A percentile compares a stretch with the other conserved stretches of the same genome.
Evolutionary conservation across 2,888 invertebrate genomes (phyloP).

Genomic region (Lypha dubia): DNA sequence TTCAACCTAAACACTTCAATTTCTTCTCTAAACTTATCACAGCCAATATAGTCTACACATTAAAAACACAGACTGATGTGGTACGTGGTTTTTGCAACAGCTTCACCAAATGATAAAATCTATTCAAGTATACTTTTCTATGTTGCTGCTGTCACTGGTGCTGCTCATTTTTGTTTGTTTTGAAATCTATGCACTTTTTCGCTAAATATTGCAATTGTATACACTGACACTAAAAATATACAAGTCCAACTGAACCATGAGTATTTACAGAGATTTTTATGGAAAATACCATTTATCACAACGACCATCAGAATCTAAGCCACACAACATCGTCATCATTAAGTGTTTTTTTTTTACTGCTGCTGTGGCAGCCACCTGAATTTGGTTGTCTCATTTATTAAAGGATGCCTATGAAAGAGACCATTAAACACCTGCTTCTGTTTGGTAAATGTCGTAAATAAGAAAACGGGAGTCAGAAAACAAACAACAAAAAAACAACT

Average conservation of each 20-base stretch:
- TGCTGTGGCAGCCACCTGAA: background rate
- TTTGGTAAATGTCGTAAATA: background rate
- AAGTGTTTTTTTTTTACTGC: too few species aligned
- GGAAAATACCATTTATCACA: constrained; percentile 21
- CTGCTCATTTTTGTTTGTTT: background rate
- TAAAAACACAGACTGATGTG: constrained; percentile 2
- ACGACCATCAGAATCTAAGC: background rate
- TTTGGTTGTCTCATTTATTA: constrained; percentile 10
- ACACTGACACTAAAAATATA: background rate
- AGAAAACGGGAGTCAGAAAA: too few species aligned
- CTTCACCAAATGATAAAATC: constrained; percentile 32
- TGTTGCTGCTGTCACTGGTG: background rate
- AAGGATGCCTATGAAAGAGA: constrained; percentile 15
- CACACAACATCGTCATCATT: constrained; percentile 1
- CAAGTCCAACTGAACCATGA: background rate
- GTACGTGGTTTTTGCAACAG: constrained; percentile 20
- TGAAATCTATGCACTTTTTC: constrained; percentile 27
- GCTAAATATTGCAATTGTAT: background rate
- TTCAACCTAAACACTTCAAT: background rate
- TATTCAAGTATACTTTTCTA: constrained; percentile 14
- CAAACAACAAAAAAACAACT: background rate
- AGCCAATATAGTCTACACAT: too few species aligned
- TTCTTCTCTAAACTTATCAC: background rate
- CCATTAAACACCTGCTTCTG: constrained; percentile 58
- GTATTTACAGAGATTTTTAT: constrained; percentile 32